Evolutionary conservation across 2,113 vertebrate species (phyloP).

Genomic region (Onychostruthus taczanowskii): DNA sequence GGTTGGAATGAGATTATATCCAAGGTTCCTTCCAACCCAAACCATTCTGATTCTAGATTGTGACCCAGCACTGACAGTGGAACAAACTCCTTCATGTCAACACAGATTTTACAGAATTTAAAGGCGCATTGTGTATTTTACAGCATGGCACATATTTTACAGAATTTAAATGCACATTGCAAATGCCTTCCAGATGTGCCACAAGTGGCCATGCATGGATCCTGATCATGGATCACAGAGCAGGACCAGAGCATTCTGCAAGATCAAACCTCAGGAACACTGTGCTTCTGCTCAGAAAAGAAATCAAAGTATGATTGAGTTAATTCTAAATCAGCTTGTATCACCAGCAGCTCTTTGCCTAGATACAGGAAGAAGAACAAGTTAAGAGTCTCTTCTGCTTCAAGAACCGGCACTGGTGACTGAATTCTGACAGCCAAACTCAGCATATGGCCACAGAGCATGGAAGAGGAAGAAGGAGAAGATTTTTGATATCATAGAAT

Average conservation of each 20-base stretch:
- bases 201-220: accelerated
- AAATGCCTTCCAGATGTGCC: neutral
- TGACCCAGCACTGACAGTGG: neutral
- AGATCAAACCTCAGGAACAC: neutral
- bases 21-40: neutral
- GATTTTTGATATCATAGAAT: neutral
- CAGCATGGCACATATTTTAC: neutral
- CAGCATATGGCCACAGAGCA: neutral
- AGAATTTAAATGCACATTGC: neutral
- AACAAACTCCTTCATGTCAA: neutral
- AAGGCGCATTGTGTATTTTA: too few relatives aligned
- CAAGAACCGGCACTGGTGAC: neutral
- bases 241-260: neutral
- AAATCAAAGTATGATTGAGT: neutral
- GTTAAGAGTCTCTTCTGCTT: neutral
- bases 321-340: neutral
- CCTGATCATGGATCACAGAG: neutral
- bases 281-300: neutral
- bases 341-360: neutral
- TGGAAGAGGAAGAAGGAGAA: neutral
- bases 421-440: neutral
- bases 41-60: neutral
- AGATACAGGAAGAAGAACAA: neutral
- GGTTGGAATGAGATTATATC: neutral
- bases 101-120: neutral